Percentiles rank a stretch among this genome's conserved stretches.
phyloP scores from a whole-genome alignment of 2,797 vertebrate species.

The Lophotriccus pileatus region DNA sequence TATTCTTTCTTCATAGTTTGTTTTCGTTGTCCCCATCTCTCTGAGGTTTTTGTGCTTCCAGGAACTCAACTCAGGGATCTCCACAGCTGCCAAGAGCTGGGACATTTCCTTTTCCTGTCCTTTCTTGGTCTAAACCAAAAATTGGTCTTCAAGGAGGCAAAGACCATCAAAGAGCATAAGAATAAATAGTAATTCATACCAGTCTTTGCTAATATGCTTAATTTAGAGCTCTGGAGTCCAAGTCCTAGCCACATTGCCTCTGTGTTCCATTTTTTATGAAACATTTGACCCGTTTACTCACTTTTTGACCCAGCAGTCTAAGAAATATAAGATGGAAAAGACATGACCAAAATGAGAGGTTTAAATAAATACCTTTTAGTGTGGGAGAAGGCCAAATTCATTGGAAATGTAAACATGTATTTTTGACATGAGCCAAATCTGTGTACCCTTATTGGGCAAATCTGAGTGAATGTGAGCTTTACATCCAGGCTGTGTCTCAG shows the following conservation, averaged over 20 bases:
- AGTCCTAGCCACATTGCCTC: neutral
- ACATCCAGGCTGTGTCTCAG: neutral
- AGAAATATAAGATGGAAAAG: constrained; percentile 49
- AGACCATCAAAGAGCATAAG: constrained; percentile 25
- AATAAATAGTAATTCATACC: constrained; percentile 33
- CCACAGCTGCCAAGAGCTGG: neutral
- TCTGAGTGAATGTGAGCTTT: neutral
- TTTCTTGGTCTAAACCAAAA: constrained; percentile 36
- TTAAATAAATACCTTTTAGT: constrained; percentile 41
- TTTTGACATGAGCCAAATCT: neutral
- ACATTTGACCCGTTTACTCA: constrained; percentile 36
- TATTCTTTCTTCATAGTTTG: neutral
- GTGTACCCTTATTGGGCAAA: neutral
- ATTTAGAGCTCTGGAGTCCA: constrained; percentile 38
- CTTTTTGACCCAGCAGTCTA: constrained; percentile 46
- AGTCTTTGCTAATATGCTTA: constrained; percentile 18
- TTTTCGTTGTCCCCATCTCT: neutral
- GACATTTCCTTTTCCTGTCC: constrained; percentile 25
- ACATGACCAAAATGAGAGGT: constrained; percentile 54
- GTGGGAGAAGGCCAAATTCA: constrained; percentile 20
- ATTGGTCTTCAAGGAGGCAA: constrained; percentile 14
- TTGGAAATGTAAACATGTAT: constrained; percentile 18
- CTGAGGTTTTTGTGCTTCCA: constrained; percentile 22
- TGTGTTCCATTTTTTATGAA: neutral
- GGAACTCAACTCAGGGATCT: neutral